Evolutionary conservation across 2,888 invertebrate species (phyloP).

Genomic region (Rutpela maculata): DNA sequence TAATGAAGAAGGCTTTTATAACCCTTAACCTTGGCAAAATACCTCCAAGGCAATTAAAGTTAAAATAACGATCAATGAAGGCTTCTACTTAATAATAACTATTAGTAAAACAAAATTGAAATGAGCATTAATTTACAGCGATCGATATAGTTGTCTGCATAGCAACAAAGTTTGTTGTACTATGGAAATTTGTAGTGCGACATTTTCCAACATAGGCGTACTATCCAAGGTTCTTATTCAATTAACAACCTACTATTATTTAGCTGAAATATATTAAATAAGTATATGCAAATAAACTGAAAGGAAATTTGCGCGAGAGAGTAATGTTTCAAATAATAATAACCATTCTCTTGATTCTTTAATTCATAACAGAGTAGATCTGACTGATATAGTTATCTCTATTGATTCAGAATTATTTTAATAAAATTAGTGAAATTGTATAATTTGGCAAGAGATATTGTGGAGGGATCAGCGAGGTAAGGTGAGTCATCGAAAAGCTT

Average conservation of each 20-base stretch:
- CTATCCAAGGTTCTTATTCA: not conserved
- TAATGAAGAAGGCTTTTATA: not conserved
- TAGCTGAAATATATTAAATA: not conserved
- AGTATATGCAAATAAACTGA: not conserved
- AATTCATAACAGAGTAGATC: too few species aligned
- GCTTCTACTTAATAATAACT: conserved; percentile 4
- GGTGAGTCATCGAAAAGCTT: too few species aligned
- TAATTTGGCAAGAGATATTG: too few species aligned
- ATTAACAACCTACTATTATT: not conserved
- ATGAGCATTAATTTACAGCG: conserved; percentile 5
- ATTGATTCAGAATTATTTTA: too few species aligned
- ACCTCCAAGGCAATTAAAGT: conserved; percentile 6
- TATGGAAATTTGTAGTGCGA: not conserved
- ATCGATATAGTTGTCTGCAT: conserved; percentile 28
- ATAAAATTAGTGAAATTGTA: too few species aligned
- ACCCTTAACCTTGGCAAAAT: conserved; percentile 13
- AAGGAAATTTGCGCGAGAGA: too few species aligned
- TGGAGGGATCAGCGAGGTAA: too few species aligned
- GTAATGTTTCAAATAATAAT: too few species aligned
- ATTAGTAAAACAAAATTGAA: not conserved
- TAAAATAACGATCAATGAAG: not conserved
- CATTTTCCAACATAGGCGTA: not conserved
- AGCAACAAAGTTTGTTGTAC: conserved; percentile 39
- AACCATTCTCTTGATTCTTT: too few species aligned
- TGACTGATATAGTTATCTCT: too few species aligned